These are phyloP conservation scores for Aphaenogaster floridana DNA, from an alignment of 1,140 invertebrate species.

Conservation along the genomic window DNA sequence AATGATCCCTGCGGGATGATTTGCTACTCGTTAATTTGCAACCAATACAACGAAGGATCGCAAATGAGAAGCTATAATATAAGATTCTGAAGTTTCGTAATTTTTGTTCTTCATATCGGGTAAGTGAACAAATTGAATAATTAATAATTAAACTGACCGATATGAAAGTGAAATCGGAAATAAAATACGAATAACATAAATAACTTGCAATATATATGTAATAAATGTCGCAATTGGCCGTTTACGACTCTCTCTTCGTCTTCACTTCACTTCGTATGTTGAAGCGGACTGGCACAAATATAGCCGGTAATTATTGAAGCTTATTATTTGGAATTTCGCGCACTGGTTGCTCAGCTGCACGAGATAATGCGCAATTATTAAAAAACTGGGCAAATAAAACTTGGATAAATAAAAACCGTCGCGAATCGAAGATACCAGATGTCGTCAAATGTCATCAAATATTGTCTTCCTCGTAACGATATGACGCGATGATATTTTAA, in stretches of 20 bases:
- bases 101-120: neutral
- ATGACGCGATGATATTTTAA: constrained; percentile 10
- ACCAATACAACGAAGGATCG: neutral
- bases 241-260: neutral
- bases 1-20: neutral
- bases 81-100: neutral
- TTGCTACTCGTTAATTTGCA: neutral
- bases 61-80: neutral
- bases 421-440: constrained; percentile 29
- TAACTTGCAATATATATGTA: neutral
- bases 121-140: neutral
- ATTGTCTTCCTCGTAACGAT: constrained; percentile 29
- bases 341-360: constrained; percentile 31
- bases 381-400: constrained; percentile 19
- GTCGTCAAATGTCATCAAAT: constrained; percentile 13
- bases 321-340: constrained; percentile 28
- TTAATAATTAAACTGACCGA: neutral
- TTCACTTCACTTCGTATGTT: neutral
- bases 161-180: neutral
- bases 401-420: constrained; percentile 41
- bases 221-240: neutral
- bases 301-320: constrained; percentile 19
- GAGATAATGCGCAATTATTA: constrained; percentile 23
- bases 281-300: neutral
- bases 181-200: neutral